phyloP scores from a whole-genome alignment of 2,888 invertebrate species.

The Drosophila fungiperda region DNA sequence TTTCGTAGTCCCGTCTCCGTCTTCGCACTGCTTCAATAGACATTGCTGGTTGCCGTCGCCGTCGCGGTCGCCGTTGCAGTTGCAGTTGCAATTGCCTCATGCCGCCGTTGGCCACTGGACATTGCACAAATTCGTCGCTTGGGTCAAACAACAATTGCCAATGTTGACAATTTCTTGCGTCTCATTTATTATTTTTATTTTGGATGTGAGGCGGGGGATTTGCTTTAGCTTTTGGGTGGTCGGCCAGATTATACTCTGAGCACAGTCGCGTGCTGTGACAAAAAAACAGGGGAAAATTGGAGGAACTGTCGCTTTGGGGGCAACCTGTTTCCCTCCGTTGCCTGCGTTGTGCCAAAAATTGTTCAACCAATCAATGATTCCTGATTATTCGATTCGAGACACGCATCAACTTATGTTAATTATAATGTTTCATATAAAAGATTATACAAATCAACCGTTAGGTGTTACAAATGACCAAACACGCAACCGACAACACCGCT shows the following conservation, averaged over 20 bases:
- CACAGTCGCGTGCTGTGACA: background rate
- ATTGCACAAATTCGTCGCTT: constrained; percentile 66
- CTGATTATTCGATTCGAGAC: constrained; percentile 23
- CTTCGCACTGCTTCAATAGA: constrained; percentile 35
- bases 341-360: constrained; percentile 31
- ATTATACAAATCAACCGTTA: constrained; percentile 76
- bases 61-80: constrained; percentile 51
- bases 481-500: constrained; percentile 47
- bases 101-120: constrained; percentile 70
- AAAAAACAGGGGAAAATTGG: background rate
- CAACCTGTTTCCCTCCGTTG: background rate
- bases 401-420: constrained; percentile 64
- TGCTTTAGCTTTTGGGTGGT: constrained; percentile 39
- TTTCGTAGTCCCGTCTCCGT: constrained; percentile 15
- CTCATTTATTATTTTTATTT: background rate
- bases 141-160: constrained; percentile 49
- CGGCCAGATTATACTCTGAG: background rate
- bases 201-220: background rate
- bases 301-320: background rate
- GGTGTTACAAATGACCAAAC: constrained; percentile 78
- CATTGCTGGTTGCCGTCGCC: constrained; percentile 23
- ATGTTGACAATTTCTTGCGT: constrained; percentile 64
- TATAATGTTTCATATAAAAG: constrained; percentile 65
- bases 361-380: constrained; percentile 37
- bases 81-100: constrained; percentile 45